Conservation (phyloP, 1,140 invertebrate species). For the Gryllus bimaculatus region DNA sequence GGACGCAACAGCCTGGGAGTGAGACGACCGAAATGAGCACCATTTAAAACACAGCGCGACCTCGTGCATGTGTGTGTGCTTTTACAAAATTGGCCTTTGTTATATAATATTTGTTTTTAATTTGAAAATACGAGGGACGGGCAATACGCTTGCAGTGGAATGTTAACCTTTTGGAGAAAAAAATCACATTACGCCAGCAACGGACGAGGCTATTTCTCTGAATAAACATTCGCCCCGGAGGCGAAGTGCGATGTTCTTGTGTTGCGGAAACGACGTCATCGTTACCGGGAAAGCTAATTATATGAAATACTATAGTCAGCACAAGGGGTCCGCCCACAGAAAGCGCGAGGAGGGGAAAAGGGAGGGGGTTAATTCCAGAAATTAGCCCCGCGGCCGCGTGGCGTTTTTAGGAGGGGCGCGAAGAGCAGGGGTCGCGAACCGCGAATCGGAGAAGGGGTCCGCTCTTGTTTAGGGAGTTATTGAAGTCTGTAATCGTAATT, state of each 20-base stretch:
- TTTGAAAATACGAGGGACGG: background rate
- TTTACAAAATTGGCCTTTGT: background rate
- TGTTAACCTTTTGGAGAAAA: background rate
- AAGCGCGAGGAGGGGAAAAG: too few relatives aligned
- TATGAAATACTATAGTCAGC: background rate
- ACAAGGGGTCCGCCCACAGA: background rate
- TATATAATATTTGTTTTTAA: background rate
- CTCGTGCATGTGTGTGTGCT: background rate
- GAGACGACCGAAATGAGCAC: too few relatives aligned
- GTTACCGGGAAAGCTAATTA: background rate
- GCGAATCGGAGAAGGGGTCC: background rate
- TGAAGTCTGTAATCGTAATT: slow-evolving; percentile 1
- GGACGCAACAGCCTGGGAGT: too few relatives aligned
- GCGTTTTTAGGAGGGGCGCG: too few relatives aligned
- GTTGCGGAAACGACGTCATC: background rate
- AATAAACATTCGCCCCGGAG: background rate
- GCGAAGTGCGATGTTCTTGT: background rate
- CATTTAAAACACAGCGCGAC: too few relatives aligned
- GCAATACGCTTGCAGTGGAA: background rate
- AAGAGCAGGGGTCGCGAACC: background rate
- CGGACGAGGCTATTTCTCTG: background rate
- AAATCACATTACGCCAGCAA: background rate
- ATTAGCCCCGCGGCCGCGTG: background rate
- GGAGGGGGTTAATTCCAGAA: background rate
- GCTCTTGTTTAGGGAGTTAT: background rate